Evolutionary conservation across 37 sponge, comb jelly and placozoan genomes (phyloP).

Genomic region (Amphimedon queenslandica): DNA sequence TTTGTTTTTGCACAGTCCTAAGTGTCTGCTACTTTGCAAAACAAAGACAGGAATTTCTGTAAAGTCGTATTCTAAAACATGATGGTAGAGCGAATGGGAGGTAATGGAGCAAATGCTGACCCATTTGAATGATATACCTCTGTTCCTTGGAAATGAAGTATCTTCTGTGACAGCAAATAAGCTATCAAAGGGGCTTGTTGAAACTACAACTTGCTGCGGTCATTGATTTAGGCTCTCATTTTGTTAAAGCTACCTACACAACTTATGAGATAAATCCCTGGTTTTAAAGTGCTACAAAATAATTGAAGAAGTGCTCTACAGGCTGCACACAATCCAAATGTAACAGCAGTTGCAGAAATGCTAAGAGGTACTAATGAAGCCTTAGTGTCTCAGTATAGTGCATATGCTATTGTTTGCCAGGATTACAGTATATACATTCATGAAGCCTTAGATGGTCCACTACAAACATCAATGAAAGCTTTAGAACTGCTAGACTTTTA

Average conservation of each 20-base stretch:
- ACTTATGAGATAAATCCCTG: too few relatives aligned
- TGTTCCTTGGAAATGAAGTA: too few relatives aligned
- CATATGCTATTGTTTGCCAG: conserved; percentile 7
- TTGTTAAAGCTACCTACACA: too few relatives aligned
- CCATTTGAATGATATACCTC: too few relatives aligned
- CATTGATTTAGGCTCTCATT: too few relatives aligned
- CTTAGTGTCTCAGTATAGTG: background rate
- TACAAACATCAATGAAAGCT: conserved; percentile 2
- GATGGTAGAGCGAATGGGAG: conserved; percentile 32
- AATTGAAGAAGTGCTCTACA: background rate
- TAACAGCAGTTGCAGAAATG: background rate
- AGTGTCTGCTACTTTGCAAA: conserved; percentile 11
- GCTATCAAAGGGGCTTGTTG: too few relatives aligned
- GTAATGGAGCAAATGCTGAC: conserved; percentile 11
- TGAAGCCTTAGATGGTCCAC: background rate
- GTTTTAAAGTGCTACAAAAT: too few relatives aligned
- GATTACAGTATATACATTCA: conserved; percentile 4
- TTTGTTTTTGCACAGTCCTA: conserved; percentile 21
- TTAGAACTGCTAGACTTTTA: conserved; percentile 15
- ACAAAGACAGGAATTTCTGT: conserved; percentile 2
- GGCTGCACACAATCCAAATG: conserved; percentile 11
- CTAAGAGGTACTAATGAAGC: background rate
- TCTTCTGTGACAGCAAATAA: too few relatives aligned
- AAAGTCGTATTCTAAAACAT: conserved; percentile 4
- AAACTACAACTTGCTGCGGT: too few relatives aligned